Conservation (phyloP, 1,140 invertebrate species). For the Bombus confusus region DNA sequence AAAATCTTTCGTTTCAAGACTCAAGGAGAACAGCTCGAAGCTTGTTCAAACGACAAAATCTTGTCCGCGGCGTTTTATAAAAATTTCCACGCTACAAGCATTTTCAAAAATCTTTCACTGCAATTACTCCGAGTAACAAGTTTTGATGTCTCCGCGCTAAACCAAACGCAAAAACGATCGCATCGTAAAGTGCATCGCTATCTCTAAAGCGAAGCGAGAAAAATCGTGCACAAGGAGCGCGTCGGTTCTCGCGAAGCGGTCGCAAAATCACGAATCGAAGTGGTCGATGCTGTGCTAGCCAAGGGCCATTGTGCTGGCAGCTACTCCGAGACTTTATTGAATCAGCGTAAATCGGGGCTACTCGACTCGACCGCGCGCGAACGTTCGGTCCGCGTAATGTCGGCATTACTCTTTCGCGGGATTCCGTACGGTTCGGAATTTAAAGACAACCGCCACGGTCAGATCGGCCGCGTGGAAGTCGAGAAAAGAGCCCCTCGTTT, state of each 20-base stretch:
- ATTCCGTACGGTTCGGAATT: conserved; percentile 61
- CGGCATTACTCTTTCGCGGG: conserved; percentile 51
- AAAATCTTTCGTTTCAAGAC: too few relatives aligned
- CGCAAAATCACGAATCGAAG: conserved; percentile 13
- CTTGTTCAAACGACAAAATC: too few relatives aligned
- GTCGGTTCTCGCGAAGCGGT: neutral
- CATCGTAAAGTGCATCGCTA: neutral
- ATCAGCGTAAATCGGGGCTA: conserved; percentile 52
- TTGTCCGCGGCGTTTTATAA: too few relatives aligned
- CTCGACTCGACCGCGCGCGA: conserved; percentile 11
- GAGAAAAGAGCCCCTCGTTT: conserved; percentile 3
- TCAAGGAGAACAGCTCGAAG: too few relatives aligned
- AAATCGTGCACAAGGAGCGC: neutral
- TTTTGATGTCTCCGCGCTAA: neutral
- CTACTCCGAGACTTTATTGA: conserved; percentile 51
- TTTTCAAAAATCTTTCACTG: neutral
- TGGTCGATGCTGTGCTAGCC: neutral
- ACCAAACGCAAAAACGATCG: neutral
- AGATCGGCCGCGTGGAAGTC: conserved; percentile 51
- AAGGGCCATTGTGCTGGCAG: neutral
- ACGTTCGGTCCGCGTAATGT: conserved; percentile 30
- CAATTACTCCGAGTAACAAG: neutral
- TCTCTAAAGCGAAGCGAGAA: neutral
- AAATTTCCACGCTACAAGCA: too few relatives aligned
- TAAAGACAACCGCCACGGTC: conserved; percentile 40